These are phyloP conservation scores for Gymnocephalus cernua DNA, from an alignment of 2,113 vertebrate species.

Conservation along the genomic window DNA sequence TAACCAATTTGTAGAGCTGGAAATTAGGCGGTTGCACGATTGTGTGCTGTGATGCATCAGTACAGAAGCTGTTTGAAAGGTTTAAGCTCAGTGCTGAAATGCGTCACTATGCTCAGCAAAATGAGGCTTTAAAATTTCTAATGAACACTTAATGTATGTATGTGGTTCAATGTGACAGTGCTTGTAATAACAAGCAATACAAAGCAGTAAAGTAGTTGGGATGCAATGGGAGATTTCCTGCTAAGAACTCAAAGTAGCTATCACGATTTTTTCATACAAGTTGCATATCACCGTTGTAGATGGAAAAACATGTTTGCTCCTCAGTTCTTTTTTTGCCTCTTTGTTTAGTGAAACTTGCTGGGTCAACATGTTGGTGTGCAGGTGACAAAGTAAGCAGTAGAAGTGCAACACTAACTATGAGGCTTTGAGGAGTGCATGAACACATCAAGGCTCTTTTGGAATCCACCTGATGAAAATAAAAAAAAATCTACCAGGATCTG, in stretches of 20 bases:
- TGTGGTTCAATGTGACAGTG: neutral
- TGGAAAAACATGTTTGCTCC: neutral
- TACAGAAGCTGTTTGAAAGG: slow-evolving; percentile 37
- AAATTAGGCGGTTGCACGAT: slow-evolving; percentile 59
- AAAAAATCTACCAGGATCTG: slow-evolving; percentile 1
- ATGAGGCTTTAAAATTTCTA: slow-evolving; percentile 34
- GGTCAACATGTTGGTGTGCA: neutral
- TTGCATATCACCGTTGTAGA: neutral
- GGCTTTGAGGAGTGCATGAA: neutral
- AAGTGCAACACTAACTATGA: no score
- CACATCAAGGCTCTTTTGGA: slow-evolving; percentile 13
- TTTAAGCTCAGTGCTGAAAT: slow-evolving; percentile 54
- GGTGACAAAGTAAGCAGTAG: neutral
- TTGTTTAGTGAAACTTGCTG: no score
- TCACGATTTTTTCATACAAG: neutral
- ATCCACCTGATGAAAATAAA: slow-evolving; percentile 8
- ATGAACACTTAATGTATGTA: slow-evolving; percentile 21
- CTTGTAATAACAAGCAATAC: neutral
- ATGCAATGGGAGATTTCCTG: neutral
- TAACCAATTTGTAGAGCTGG: slow-evolving; percentile 66
- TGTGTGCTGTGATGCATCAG: slow-evolving; percentile 52
- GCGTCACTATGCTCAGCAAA: neutral
- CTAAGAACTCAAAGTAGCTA: neutral
- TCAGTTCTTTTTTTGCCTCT: neutral
- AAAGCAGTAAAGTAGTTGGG: neutral